A percentile compares a stretch with the other conserved stretches of the same genome.
These are phyloP conservation scores for Meandrusa payeni DNA, from an alignment of 2,888 invertebrate genomes.

Conservation along the genomic window DNA sequence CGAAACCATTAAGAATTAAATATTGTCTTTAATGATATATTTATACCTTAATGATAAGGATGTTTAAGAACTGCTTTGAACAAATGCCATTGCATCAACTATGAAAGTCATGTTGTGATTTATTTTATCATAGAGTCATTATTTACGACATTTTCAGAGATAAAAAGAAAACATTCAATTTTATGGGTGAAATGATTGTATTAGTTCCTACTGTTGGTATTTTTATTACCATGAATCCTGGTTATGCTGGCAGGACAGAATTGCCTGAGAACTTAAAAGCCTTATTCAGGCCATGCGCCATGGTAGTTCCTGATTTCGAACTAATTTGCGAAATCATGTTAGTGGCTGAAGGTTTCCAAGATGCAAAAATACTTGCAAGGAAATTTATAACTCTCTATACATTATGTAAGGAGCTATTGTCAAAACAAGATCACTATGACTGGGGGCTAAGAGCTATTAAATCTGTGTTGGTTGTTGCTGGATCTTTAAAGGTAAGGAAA, in stretches of 20 bases:
- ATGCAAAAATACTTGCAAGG: slow-evolving; percentile 94
- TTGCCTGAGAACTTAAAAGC: slow-evolving; percentile 89
- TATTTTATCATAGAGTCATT: not conserved
- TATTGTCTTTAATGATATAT: too few species aligned
- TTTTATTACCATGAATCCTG: slow-evolving; percentile 99
- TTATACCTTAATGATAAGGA: too few species aligned
- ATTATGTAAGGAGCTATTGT: slow-evolving; percentile 94
- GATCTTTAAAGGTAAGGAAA: slow-evolving; percentile 90
- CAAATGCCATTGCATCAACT: too few species aligned
- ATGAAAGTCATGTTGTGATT: too few species aligned
- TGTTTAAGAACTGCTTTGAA: too few species aligned
- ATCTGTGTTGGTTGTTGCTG: slow-evolving; percentile 97
- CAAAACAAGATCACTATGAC: slow-evolving; percentile 98
- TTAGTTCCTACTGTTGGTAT: slow-evolving; percentile 94
- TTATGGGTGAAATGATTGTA: slow-evolving; percentile 95
- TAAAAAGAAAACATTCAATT: slow-evolving; percentile 93
- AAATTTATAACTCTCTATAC: slow-evolving; percentile 98
- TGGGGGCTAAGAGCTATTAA: slow-evolving; percentile 98
- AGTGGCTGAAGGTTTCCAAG: slow-evolving; percentile 98
- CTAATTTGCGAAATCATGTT: slow-evolving; percentile 99
- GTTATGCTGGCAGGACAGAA: slow-evolving; percentile 96
- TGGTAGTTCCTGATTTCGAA: slow-evolving; percentile 99
- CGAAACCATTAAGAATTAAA: not conserved
- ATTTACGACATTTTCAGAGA: slow-evolving; percentile 80
- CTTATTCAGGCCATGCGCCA: slow-evolving; percentile 94